Conservation (phyloP, 2,797 vertebrate genomes). For the Tolypeutes matacus region DNA sequence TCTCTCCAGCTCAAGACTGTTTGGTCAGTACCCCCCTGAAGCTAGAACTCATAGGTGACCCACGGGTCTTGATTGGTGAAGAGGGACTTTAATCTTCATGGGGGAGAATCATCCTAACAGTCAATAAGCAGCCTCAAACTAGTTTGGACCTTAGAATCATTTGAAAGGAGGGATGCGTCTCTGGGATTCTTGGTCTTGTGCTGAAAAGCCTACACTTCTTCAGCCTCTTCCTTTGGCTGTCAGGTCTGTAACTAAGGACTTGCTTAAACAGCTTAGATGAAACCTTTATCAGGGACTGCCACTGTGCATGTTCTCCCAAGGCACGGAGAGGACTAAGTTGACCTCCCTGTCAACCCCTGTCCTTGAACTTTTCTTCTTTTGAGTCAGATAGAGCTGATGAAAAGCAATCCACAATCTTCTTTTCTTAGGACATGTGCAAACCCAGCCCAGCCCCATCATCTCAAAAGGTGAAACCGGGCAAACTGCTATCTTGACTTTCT, state of each 20-base stretch:
- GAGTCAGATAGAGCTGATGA: constrained; percentile 8
- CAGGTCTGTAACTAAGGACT: constrained; percentile 38
- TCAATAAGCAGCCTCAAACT: background rate
- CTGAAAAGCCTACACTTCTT: constrained; percentile 23
- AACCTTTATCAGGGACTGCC: background rate
- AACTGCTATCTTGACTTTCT: constrained; percentile 14
- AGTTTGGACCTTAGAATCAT: constrained; percentile 41
- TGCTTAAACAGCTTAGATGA: background rate
- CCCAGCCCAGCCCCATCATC: background rate
- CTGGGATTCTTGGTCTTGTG: constrained; percentile 28
- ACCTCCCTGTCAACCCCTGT: background rate
- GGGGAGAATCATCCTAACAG: constrained; percentile 6
- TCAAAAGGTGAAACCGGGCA: background rate
- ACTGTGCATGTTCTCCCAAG: background rate
- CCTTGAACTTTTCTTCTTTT: constrained; percentile 55
- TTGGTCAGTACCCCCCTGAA: background rate
- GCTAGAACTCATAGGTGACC: constrained; percentile 15
- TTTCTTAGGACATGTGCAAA: constrained; percentile 11
- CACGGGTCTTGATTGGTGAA: background rate
- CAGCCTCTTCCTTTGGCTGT: constrained; percentile 10
- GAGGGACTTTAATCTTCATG: background rate
- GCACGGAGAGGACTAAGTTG: constrained; percentile 15
- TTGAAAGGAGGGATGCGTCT: constrained; percentile 44
- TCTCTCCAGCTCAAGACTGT: constrained; percentile 29
- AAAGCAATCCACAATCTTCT: constrained; percentile 34